Evolutionary conservation across 2,113 vertebrate genomes (phyloP).

Genomic region (Corythornis vintsioides): DNA sequence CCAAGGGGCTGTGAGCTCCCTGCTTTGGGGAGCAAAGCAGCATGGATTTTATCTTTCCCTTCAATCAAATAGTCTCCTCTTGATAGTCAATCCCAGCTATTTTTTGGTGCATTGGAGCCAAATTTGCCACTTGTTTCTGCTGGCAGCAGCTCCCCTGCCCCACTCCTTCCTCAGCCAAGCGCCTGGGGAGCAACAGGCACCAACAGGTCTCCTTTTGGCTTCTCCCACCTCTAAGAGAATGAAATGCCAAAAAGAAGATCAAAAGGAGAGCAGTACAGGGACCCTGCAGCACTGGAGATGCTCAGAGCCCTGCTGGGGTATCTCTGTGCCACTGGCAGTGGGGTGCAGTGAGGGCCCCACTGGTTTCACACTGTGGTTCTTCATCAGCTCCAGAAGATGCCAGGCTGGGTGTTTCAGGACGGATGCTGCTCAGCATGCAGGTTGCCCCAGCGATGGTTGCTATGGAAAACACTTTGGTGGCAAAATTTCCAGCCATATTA

Average conservation of each 20-base stretch:
- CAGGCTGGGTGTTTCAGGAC: neutral
- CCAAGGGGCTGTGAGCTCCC: neutral
- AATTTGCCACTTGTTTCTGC: neutral
- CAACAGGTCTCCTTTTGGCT: neutral
- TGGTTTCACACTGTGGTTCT: fast-evolving
- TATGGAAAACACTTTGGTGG: slow-evolving; percentile 5
- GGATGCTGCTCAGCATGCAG: neutral
- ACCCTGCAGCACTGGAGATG: neutral
- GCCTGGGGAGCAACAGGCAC: neutral
- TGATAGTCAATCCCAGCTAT: fast-evolving
- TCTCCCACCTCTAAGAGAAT: neutral
- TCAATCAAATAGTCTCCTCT: neutral
- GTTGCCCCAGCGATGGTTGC: slow-evolving; percentile 52
- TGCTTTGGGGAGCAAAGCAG: neutral
- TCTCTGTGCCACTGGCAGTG: neutral
- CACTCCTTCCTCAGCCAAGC: neutral
- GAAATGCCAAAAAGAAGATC: neutral
- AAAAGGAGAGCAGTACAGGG: neutral
- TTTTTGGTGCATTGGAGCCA: neutral
- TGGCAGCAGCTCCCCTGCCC: neutral
- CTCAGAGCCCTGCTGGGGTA: neutral
- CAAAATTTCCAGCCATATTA: slow-evolving; percentile 7
- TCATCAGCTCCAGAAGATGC: neutral
- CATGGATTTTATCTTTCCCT: neutral
- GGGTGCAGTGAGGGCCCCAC: fast-evolving